Conservation (phyloP, 2,888 invertebrate species). For the Caenorhabditis panamensis region DNA sequence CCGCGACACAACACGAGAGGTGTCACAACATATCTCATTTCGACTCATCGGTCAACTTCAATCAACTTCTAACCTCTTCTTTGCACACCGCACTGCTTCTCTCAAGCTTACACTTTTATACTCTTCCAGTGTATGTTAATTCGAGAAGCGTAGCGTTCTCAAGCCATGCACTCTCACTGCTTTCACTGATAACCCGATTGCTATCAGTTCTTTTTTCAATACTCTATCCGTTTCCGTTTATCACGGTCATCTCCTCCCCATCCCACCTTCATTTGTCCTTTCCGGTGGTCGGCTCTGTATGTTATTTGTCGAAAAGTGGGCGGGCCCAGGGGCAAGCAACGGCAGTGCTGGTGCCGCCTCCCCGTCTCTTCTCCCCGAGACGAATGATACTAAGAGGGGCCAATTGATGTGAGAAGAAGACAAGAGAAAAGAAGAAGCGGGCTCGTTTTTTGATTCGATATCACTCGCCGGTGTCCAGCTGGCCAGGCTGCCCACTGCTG, state of each 20-base stretch:
- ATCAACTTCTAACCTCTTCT: slow-evolving; percentile 62
- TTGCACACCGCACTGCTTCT: slow-evolving; percentile 46
- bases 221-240: not conserved
- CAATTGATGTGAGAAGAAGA: slow-evolving; percentile 46
- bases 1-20: slow-evolving; percentile 48
- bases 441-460: slow-evolving; percentile 55
- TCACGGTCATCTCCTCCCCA: slow-evolving; percentile 4
- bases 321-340: slow-evolving; percentile 18
- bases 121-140: slow-evolving; percentile 30
- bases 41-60: slow-evolving; percentile 66
- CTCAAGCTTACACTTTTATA: slow-evolving; percentile 44
- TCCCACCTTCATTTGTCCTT: slow-evolving; percentile 18
- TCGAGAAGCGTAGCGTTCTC: slow-evolving; percentile 7
- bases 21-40: slow-evolving; percentile 65
- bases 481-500: slow-evolving; percentile 28
- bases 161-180: not conserved
- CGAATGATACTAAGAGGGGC: slow-evolving; percentile 48
- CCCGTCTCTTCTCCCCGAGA: slow-evolving; percentile 18
- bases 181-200: not conserved
- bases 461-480: slow-evolving; percentile 31
- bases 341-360: slow-evolving; percentile 29
- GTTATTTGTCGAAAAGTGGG: slow-evolving; percentile 59
- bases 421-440: slow-evolving; percentile 27
- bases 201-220: not conserved
- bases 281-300: slow-evolving; percentile 23